Base-by-base conservation (phyloP, 2,113 vertebrate species). In the Mus spicilegus region DNA sequence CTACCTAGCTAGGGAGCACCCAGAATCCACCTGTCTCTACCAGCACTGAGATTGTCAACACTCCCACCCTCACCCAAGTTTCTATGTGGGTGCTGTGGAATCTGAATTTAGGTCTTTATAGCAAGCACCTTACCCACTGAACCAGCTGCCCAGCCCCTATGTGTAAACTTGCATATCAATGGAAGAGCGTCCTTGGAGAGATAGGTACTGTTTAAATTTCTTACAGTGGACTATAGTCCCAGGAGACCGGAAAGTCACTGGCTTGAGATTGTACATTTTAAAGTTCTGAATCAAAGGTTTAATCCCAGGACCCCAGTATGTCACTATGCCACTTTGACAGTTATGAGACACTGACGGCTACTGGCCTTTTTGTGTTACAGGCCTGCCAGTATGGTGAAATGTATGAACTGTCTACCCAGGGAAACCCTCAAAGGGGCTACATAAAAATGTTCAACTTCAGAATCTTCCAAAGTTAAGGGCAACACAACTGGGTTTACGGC, bases 221-320 rank as follows among this genome's bases (percentile, higher is more conserved):
- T 91, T 73, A 14, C n/a, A 73, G 36, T 89, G 30, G 33, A 80
- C 7, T 65, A 42, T 11, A 95, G 30, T 13, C 9, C 46, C 39
- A 90, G 87, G 19, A 91, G 7, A 17, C 14, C 30, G 3, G 19
- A 82, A 39, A 76, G 61, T 33, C 39, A 63, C 58, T 58, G 49
- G 46, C 49, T 63, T 51, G 58, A 65, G 22, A 33, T 51, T 72
- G 46, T 6, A 89, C 5, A 28, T 5, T 56, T 51, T 80, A 12
- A 58, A 72, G 73, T 72, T 90, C 22, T 54, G 17, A 65, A 82
- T 58, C 11, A 70, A 89, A 94, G 58, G 94, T 81, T 82, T 81
- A n/a, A 36, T 77, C 17, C 49, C 61, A n/a, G 1, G 3, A 84
- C 49, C 73, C 49, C 2, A 7, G 39, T 36, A 3, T 56, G 39